Base-by-base conservation (phyloP, 30 jellyfish, hydroid and myxozoan species). In the Chironex yamaguchii region DNA sequence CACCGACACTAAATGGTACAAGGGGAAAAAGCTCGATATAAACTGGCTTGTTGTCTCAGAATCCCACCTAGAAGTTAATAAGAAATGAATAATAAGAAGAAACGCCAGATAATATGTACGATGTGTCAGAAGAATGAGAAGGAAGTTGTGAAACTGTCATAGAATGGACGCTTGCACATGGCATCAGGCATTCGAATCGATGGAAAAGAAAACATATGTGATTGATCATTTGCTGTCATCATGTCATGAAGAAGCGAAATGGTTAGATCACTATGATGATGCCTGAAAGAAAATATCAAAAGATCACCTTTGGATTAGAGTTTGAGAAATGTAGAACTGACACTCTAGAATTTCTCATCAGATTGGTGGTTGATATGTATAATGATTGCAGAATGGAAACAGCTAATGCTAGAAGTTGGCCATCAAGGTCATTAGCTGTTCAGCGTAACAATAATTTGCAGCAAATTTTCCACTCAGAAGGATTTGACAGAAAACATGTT, bases 381-480 rank as follows among this genome's bases (percentile, higher is more conserved):
- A 80, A 80, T 36, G 85, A 80, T 74, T 64, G 73, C 50, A n/a
- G 62, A 62, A 35, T 52, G n/a, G 85, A 63, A 64, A 62, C 73
- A 80, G 20, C 53, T 24, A 49, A 79, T 76, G 89, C 89, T 24
- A 49, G 89, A 65, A 65, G 91, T 74, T 80, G 84, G 91, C 84
- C 84, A 53, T 78, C 90, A 35, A 26, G 81, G n/a, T 78, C 91
- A 2, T 68, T 80, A 48, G 26, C 85, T 26, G 42, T 14, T 34
- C 65, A 80, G 49, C 85, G 65, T 33, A 80, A 84, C 75, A 80
- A 80, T 49, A 64, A 80, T 62, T 80, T 80, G 58, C 2, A 32
- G 23, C 80, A 49, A 70, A 29, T 17, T 63, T 78, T 54, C 65
- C 29, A 29, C 1, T 53, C 82, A 67, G 33, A 78, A 78, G 90